phyloP scores from a whole-genome alignment of 2,888 invertebrate genomes.

The Lamellibrachia columna region DNA sequence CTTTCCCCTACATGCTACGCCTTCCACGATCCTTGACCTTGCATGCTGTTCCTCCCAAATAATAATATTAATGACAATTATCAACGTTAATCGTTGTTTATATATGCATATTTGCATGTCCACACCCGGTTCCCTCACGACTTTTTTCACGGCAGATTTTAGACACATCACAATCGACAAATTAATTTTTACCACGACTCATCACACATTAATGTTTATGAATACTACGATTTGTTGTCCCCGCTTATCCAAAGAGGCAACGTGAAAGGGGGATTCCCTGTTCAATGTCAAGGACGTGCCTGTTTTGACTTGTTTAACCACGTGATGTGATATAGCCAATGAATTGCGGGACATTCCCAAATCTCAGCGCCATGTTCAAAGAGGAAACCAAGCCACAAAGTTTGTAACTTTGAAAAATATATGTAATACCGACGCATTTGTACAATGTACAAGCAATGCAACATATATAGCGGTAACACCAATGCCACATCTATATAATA shows the following conservation, averaged over 20 bases:
- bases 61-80: no score
- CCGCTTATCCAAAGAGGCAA: no score
- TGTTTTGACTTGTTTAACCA: conserved; percentile 12
- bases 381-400: neutral
- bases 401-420: neutral
- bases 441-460: neutral
- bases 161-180: no score
- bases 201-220: no score
- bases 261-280: neutral
- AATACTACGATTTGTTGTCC: neutral
- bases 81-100: no score
- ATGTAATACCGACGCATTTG: neutral
- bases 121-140: no score
- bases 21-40: no score
- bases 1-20: no score
- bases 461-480: neutral
- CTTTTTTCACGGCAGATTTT: no score
- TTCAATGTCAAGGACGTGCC: neutral
- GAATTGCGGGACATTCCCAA: neutral
- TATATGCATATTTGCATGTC: no score
- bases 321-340: neutral
- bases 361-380: conserved; percentile 16
- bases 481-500: neutral
- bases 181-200: no score
- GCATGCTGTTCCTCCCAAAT: no score